A percentile compares a stretch with the other conserved stretches of the same genome.
phyloP scores from a whole-genome alignment of 2,113 vertebrate genomes.

The Glaucidium brasilianum region DNA sequence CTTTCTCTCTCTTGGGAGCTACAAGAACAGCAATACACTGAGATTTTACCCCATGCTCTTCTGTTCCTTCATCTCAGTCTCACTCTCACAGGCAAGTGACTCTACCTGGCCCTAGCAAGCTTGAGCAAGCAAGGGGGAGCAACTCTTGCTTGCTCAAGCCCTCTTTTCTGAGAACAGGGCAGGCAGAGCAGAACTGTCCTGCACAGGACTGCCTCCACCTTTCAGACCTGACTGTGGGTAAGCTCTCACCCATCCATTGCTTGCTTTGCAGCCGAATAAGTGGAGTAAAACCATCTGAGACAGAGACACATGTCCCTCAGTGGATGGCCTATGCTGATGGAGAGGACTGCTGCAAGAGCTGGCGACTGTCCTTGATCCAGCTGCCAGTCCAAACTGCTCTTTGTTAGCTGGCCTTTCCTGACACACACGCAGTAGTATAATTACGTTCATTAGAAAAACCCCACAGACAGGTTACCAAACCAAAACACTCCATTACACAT shows the following conservation, averaged over 20 bases:
- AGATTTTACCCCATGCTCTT: background rate
- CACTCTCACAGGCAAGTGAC: background rate
- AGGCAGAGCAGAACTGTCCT: background rate
- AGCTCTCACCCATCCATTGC: background rate
- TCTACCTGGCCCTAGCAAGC: background rate
- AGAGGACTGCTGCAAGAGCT: background rate
- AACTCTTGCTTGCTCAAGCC: background rate
- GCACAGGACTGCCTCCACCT: background rate
- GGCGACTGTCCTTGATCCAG: background rate
- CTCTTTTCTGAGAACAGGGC: background rate
- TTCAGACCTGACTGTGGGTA: background rate
- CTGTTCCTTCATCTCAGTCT: background rate
- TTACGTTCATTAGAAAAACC: background rate
- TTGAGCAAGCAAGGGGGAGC: background rate
- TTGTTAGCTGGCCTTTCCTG: background rate
- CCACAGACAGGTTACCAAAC: background rate
- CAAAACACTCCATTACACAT: background rate
- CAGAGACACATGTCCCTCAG: background rate
- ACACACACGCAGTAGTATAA: background rate
- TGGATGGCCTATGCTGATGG: background rate
- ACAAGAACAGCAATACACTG: background rate
- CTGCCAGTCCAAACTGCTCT: background rate
- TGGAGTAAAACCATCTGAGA: background rate
- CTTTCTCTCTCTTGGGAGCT: background rate
- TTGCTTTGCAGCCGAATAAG: background rate